Evolutionary conservation across 2,797 vertebrate species (phyloP).

Genomic region (Brachymystax lenok): DNA sequence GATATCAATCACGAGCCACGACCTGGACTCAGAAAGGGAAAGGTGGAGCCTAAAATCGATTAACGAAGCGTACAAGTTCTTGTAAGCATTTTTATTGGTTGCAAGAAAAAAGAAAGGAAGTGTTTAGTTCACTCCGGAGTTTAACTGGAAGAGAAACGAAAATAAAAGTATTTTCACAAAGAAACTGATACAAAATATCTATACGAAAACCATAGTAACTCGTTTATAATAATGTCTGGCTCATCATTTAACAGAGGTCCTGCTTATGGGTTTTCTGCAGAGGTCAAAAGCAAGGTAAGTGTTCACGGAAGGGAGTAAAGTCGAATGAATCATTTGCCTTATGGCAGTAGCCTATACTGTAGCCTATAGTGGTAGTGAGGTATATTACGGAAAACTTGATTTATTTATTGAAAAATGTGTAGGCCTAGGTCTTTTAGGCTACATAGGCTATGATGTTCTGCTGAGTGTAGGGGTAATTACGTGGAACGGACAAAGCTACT

Average conservation of each 20-base stretch:
- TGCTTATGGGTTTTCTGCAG: constrained; percentile 74
- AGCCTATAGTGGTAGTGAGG: too few species aligned
- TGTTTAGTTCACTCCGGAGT: constrained; percentile 53
- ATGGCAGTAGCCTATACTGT: too few species aligned
- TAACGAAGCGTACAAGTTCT: constrained; percentile 33
- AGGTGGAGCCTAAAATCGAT: constrained; percentile 66
- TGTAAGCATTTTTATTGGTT: constrained; percentile 68
- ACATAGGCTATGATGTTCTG: not conserved
- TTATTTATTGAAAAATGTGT: not conserved
- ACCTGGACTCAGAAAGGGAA: constrained; percentile 28
- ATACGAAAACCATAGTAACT: not conserved
- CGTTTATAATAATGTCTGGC: constrained; percentile 58
- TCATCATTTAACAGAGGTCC: constrained; percentile 71
- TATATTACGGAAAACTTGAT: not conserved
- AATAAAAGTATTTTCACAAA: constrained; percentile 18
- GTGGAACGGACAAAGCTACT: not conserved
- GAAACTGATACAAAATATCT: not conserved
- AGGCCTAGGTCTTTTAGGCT: not conserved
- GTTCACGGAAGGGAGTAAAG: not conserved
- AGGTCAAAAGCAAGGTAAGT: constrained; percentile 78
- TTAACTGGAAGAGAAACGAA: constrained; percentile 63
- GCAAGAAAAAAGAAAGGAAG: constrained; percentile 63
- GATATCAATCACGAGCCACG: constrained; percentile 68
- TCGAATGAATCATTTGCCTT: not conserved
- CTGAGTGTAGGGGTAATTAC: not conserved